Evolutionary conservation across 2,888 invertebrate genomes (phyloP), one percentile per base, ranked within the genome.

Genomic region (Trilocha varians): DNA sequence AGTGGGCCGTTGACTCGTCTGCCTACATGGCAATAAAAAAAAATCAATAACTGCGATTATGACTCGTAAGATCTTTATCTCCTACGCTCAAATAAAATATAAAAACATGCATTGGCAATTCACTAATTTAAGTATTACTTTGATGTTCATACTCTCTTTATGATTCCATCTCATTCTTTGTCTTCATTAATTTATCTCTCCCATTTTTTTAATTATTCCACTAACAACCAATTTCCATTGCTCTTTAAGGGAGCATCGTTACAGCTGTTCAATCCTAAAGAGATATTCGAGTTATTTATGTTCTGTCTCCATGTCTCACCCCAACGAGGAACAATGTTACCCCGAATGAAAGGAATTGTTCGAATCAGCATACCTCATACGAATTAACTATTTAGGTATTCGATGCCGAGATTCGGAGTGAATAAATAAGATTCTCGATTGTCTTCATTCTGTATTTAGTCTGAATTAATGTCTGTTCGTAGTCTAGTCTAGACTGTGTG

Each of bases 361-460:
- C 38, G 9, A 43, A 40, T 42, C 15, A 39, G 34, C 42, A 38
- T 49, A 38, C 34, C 39, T 46, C 38, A 57, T 47, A 51, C 43
- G 53, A 60, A 59, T 52, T 53, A 68, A 58, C 56, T 53, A 52
- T 52, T 53, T 57, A 55, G 39, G 5, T 25, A 64, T 69, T 62
- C 66, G 63, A 25, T 25, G 3, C 11, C 25, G 25, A 25, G 11
- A 9, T 9, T 25, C 25, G 25, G 11, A 25, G 25, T 9, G 5
- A 25, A 25, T 25, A 25, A 3, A 25, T n/a, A n/a, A n/a, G n/a
- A n/a, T n/a, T n/a, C n/a, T n/a, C n/a, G n/a, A 11, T 2, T 25
- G 25, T 25, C 11, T 25, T 25, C 25, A 25, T 25, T 9, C 25
- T 11, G 25, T 25, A 4, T 4, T 25, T 25, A 25, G 25, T 25